These are phyloP conservation scores for Actinia equina DNA, from an alignment of 64 coral and sea anemone genomes.

Conservation along the genomic window DNA sequence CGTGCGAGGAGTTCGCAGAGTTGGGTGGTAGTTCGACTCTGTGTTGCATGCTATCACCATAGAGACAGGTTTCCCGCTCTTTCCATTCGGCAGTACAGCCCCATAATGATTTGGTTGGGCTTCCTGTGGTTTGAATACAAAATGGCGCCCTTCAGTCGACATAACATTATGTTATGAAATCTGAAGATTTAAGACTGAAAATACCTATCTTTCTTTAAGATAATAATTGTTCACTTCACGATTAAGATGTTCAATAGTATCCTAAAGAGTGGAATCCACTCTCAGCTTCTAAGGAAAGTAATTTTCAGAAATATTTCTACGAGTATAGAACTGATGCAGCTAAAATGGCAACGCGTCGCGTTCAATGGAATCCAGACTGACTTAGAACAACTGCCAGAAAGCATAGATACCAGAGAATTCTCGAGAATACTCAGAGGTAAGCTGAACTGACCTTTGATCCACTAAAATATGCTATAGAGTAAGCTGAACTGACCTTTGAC, in stretches of 20 bases:
- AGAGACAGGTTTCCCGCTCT: neutral
- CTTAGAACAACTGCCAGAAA: slow-evolving; percentile 30
- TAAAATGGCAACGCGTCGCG: slow-evolving; percentile 54
- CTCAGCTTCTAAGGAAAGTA: neutral
- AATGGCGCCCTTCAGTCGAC: neutral
- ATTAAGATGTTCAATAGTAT: neutral
- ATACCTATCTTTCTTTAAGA: neutral
- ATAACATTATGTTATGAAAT: neutral
- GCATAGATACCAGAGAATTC: slow-evolving; percentile 21
- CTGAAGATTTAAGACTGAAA: neutral
- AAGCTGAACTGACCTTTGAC: too few relatives aligned
- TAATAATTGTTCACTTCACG: neutral
- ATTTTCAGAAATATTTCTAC: neutral
- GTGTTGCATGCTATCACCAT: too few relatives aligned
- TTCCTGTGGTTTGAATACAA: neutral
- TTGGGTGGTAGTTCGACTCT: too few relatives aligned
- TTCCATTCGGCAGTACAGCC: too few relatives aligned
- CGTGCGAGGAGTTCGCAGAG: too few relatives aligned
- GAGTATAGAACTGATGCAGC: neutral
- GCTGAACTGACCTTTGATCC: neutral
- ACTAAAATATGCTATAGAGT: too few relatives aligned
- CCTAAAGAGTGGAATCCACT: neutral
- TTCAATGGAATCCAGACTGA: slow-evolving; percentile 65
- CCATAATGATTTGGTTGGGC: neutral
- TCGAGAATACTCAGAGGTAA: slow-evolving; percentile 36